These are phyloP conservation scores for Lepus townsendii DNA, from an alignment of 2,797 vertebrate genomes.

Conservation along the genomic window DNA sequence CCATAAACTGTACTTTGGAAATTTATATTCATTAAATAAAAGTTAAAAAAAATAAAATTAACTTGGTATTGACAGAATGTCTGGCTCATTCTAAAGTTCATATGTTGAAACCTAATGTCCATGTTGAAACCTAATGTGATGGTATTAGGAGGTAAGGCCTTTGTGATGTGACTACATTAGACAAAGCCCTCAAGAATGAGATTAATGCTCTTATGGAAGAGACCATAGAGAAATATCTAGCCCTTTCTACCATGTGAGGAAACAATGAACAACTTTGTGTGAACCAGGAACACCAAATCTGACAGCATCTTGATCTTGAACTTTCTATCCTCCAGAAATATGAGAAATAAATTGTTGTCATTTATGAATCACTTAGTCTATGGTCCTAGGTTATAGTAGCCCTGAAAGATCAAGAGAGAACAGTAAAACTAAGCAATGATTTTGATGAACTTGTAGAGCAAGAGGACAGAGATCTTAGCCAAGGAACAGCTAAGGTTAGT, in stretches of 20 bases:
- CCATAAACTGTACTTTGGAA: too few species aligned
- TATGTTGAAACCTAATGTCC: neutral
- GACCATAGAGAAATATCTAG: neutral
- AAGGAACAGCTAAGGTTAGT: neutral
- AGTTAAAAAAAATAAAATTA: too few species aligned
- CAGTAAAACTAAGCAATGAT: neutral
- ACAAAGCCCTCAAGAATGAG: neutral
- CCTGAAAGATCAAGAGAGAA: neutral
- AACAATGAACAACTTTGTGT: neutral
- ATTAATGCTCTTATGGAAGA: neutral
- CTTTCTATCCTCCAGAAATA: neutral
- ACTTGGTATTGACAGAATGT: neutral
- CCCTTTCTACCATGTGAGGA: neutral
- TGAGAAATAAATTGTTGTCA: neutral
- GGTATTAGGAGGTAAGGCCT: neutral
- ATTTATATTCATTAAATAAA: too few species aligned
- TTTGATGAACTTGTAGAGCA: neutral
- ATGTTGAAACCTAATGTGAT: neutral
- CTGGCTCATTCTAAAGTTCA: neutral
- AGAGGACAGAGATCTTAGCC: neutral
- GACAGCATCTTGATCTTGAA: neutral
- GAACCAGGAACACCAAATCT: neutral
- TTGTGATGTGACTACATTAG: neutral
- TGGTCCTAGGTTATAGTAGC: neutral
- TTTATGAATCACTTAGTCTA: neutral